Evolutionary conservation across 2,888 invertebrate genomes (phyloP), one percentile per base, ranked within the genome.

Genomic region (Eristalis tenax): DNA sequence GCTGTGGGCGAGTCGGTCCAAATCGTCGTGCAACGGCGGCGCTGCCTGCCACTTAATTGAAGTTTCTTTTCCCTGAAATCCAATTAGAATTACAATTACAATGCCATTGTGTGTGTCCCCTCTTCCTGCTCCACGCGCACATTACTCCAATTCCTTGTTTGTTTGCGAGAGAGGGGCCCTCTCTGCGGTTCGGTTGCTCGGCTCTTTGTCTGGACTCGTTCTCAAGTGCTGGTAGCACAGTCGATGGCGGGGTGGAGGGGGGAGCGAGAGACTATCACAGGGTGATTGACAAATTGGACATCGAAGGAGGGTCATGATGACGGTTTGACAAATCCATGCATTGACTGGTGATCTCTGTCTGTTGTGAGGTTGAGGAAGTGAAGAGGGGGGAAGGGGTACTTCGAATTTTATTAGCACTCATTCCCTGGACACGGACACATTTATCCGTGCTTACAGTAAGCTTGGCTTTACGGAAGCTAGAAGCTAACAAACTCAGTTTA

Each of bases 31-130:
- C 32, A 26, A 8, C 71, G 32, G 35, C 10, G 59, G 43, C 26
- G 15, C 26, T 59, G 26, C 4, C 1, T 26, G 5, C 26, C 23
- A 59, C 26, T 23, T 79, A 79, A 66, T 66, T 73, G 59, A 28
- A 79, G 66, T 79, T 79, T 79, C 79, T 66, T 50, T 73, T 73
- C 43, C 35, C 35, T n/a, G 35, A 66, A 79, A 79, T 71, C 79
- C 79, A 79, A 79, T 79, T 79, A 73, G 73, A 79, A 79, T 59
- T 43, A 66, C 32, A 79, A 79, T 63, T 71, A 71, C 64, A 65
- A 40, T 32, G 26, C 32, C 22, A 59, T 23, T 65, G 66, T 28
- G 10, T 71, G 57, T 15, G 32, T 32, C 32, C 32, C 10, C 11
- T 26, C 38, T 59, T 71, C 13, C 59, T 23, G 26, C 59, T 59